Percentiles rank a stretch among this genome's conserved stretches.
Conservation (phyloP, 2,113 vertebrate genomes). For the Oenanthe melanoleuca region DNA sequence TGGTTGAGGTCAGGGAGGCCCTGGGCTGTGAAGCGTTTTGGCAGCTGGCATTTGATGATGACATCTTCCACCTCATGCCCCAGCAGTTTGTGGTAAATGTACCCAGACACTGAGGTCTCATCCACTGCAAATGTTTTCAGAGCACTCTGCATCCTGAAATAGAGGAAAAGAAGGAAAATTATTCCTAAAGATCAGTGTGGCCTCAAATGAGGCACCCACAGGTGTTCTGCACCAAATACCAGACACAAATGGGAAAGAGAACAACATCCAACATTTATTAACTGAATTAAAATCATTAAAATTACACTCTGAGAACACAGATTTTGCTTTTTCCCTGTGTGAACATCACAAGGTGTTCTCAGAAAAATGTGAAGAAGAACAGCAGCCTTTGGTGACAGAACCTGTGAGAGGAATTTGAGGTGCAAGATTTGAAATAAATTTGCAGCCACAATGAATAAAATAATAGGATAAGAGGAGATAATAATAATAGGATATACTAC, state of each 20-base stretch:
- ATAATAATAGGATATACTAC: not conserved
- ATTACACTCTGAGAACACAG: not conserved
- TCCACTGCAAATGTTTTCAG: slow-evolving; percentile 97
- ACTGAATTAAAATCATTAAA: not conserved
- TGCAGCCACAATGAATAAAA: not conserved
- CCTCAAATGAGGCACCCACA: not conserved
- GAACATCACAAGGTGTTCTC: not conserved
- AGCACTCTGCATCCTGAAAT: slow-evolving; percentile 93
- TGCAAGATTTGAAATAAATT: not conserved
- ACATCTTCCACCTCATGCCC: slow-evolving; percentile 98
- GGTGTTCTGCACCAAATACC: not conserved
- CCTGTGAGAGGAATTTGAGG: not conserved
- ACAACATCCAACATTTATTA: rapidly evolving
- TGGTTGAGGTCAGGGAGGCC: slow-evolving; percentile 98
- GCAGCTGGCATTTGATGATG: slow-evolving; percentile 98
- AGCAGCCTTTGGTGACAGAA: not conserved
- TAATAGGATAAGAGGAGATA: not conserved
- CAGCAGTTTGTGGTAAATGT: slow-evolving; percentile 97
- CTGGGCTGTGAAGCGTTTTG: slow-evolving; percentile 97
- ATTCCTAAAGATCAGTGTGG: not conserved
- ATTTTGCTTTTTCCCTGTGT: rapidly evolving
- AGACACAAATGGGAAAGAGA: not conserved
- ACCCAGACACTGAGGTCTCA: slow-evolving; percentile 96
- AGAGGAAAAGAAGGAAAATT: not conserved
- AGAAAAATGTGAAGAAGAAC: not conserved